Evolutionary conservation across 1,140 invertebrate species (phyloP), one percentile per base, ranked within the genome.

Genomic region (Orchestia grillus): DNA sequence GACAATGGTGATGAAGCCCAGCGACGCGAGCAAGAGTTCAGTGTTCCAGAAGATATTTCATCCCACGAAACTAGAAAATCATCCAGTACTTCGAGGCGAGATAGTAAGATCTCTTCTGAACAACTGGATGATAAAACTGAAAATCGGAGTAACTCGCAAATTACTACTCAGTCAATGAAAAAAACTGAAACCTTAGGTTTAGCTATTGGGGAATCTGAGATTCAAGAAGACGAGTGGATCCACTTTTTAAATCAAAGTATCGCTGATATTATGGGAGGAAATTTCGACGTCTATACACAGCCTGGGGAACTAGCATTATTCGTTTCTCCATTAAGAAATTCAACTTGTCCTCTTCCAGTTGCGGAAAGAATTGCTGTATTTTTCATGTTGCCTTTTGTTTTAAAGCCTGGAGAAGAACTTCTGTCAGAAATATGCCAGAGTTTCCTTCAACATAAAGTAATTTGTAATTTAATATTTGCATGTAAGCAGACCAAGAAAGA

Each of bases 221-320:
- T 99, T 95, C 98, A 99, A 97, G 98, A 98, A 96, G 98, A 98
- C 96, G 98, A 99, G 97, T 99, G 98, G 98, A 98, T 98, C 97
- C 98, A 98, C 95, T 98, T 99, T 97, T 96, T 98, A 97, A 97
- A 97, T 97, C 96, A 97, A 90, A 97, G 97, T 96, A 96, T 97
- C 96, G 96, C 97, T 97, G 96, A 97, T 96, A 95, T 96, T 47
- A 96, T 97, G 62, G 95, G 96, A 88, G 96, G 96, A 53, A 96
- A 97, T 87, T 96, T 95, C 45, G 96, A 96, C 43, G 96, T 96
- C 45, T 96, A 96, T 53, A 91, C 96, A 95, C 95, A 96, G 96
- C 96, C 96, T 77, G 96, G 91, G 62, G 96, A 96, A 53, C 53
- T 97, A 16, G 97, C 96, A 41, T 96, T 97, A 42, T 96, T 97